phyloP scores from a whole-genome alignment of 2,113 vertebrate species.

The Myxocyprinus asiaticus region DNA sequence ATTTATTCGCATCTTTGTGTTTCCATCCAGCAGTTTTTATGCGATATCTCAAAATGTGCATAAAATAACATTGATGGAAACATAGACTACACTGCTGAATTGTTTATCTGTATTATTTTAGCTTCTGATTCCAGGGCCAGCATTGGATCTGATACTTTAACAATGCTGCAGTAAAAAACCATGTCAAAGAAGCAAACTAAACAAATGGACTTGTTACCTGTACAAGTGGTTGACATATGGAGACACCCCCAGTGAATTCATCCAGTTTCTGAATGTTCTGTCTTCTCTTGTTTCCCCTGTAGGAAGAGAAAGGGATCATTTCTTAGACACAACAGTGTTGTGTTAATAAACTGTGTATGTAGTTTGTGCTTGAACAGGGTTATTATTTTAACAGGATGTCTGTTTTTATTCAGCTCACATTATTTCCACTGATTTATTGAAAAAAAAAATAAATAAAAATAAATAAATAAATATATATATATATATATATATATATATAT shows the following conservation, averaged over 20 bases:
- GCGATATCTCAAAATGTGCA: too few species aligned
- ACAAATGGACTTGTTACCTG: conserved; percentile 75
- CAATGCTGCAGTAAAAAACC: not conserved
- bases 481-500: too few species aligned
- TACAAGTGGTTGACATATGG: conserved; percentile 93
- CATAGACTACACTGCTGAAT: not conserved
- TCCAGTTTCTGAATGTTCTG: conserved; percentile 96
- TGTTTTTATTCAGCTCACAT: too few species aligned
- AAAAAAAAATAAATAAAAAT: too few species aligned
- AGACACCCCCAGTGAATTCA: conserved; percentile 93
- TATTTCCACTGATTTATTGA: too few species aligned
- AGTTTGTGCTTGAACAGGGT: too few species aligned
- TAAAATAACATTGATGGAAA: too few species aligned
- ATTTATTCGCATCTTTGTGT: too few species aligned
- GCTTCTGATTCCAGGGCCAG: not conserved
- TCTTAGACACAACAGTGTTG: not conserved
- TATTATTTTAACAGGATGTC: too few species aligned
- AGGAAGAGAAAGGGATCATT: conserved; percentile 33
- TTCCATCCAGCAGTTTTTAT: too few species aligned
- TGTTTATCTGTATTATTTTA: not conserved
- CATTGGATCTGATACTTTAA: not conserved
- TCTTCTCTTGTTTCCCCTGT: conserved; percentile 91
- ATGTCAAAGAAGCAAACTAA: not conserved
- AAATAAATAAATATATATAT: too few species aligned
- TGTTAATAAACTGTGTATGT: too few species aligned